Percentiles rank a stretch among this genome's conserved stretches.
Conservation (phyloP, 2,888 invertebrate genomes). For the Lampropteryx suffumata region DNA sequence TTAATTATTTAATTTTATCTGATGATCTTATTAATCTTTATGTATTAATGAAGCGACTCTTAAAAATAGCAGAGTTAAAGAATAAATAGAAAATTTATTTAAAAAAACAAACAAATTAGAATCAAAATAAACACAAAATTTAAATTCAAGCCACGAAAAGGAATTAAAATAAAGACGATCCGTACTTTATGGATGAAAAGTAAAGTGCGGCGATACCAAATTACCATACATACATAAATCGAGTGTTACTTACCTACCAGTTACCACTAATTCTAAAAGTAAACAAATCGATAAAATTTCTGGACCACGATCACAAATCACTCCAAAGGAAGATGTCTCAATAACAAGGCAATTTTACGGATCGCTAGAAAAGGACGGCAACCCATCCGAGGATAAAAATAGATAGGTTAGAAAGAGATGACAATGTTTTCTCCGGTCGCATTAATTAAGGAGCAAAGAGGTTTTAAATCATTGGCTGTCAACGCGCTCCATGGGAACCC, state of each 20-base stretch:
- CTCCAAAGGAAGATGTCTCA: constrained; percentile 73
- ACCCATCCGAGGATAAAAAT: constrained; percentile 26
- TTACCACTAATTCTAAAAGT: constrained; percentile 78
- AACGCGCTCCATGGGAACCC: constrained; percentile 80
- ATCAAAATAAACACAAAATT: constrained; percentile 1
- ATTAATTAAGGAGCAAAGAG: constrained; percentile 76
- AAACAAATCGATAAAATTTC: constrained; percentile 79
- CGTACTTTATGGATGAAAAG: constrained; percentile 36
- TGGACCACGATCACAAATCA: constrained; percentile 70
- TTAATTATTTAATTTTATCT: too few species aligned
- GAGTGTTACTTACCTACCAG: constrained; percentile 41
- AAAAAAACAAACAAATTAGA: neutral
- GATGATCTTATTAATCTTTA: too few species aligned
- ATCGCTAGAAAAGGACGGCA: constrained; percentile 47
- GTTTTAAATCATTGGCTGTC: constrained; percentile 79
- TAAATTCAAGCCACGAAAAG: constrained; percentile 13
- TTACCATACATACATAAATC: constrained; percentile 69
- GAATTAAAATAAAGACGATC: constrained; percentile 8
- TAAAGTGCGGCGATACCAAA: constrained; percentile 59
- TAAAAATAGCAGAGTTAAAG: too few species aligned
- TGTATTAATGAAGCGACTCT: too few species aligned
- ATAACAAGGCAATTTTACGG: constrained; percentile 66
- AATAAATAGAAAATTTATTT: too few species aligned
- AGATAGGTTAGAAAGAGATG: constrained; percentile 53
- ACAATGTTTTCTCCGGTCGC: constrained; percentile 53